Evolutionary conservation across 2,113 vertebrate genomes (phyloP).

Genomic region (Mustela lutreola): DNA sequence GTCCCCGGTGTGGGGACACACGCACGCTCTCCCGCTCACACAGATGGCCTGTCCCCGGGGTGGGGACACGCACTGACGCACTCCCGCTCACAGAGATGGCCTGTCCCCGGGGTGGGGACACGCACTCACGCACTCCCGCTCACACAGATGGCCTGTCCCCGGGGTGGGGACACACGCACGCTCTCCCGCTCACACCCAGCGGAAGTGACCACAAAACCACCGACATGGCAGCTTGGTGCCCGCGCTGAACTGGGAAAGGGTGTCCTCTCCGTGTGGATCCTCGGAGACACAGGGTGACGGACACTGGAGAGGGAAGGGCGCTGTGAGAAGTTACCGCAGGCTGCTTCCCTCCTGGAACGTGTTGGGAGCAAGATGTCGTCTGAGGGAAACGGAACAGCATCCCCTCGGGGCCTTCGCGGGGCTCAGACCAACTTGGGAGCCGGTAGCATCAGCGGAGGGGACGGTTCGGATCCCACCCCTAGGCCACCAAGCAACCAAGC

Average conservation of each 20-base stretch:
- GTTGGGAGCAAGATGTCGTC: background rate
- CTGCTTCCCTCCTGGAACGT: background rate
- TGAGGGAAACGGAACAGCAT: background rate
- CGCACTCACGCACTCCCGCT: too few species aligned
- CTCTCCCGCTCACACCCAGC: background rate
- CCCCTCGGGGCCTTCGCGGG: background rate
- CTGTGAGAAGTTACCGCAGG: background rate
- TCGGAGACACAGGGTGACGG: background rate
- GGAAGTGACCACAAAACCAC: background rate
- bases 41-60: too few species aligned
- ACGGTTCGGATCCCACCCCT: background rate
- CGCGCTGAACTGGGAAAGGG: background rate
- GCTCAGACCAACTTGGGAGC: background rate
- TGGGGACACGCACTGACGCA: too few species aligned
- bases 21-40: too few species aligned
- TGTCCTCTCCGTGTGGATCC: too few species aligned
- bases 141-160: background rate
- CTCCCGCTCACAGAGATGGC: too few species aligned
- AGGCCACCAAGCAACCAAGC: background rate
- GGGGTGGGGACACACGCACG: background rate
- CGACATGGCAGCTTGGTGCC: accelerated
- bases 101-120: too few species aligned
- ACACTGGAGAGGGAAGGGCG: background rate
- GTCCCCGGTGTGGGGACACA: too few species aligned
- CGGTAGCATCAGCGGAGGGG: background rate